Evolutionary conservation across 2,888 invertebrate genomes (phyloP).

Genomic region (Aromia moschata): DNA sequence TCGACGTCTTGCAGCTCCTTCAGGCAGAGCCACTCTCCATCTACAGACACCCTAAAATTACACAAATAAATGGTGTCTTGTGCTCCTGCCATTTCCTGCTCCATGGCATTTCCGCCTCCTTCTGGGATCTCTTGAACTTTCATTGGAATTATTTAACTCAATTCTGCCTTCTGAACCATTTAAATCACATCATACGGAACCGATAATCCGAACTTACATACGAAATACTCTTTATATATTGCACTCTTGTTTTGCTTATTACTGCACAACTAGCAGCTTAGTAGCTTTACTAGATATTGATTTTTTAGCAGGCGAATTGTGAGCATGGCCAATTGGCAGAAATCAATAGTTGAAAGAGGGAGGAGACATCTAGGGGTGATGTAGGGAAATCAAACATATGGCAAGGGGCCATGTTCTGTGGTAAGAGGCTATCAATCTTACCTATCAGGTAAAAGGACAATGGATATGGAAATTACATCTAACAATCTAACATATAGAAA

Average conservation of each 20-base stretch:
- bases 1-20: constrained; percentile 94
- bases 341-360: constrained; percentile 13
- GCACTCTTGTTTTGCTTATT: constrained; percentile 18
- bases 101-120: constrained; percentile 58
- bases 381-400: constrained; percentile 4
- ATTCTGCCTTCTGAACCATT: constrained; percentile 5
- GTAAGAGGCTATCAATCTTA: too few relatives aligned
- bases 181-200: constrained; percentile 8
- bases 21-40: constrained; percentile 96
- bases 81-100: constrained; percentile 82
- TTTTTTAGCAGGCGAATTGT: constrained; percentile 17
- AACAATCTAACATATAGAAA: too few relatives aligned
- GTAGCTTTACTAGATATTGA: constrained; percentile 18
- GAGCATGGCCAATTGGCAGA: constrained; percentile 25
- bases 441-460: too few relatives aligned
- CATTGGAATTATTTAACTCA: constrained; percentile 48
- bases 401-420: too few relatives aligned
- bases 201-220: background rate
- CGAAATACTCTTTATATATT: background rate
- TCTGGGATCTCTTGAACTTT: constrained; percentile 61
- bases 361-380: constrained; percentile 24
- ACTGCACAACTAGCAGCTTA: constrained; percentile 22
- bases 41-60: constrained; percentile 96
- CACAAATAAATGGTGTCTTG: constrained; percentile 97
- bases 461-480: too few relatives aligned